Base-by-base conservation (phyloP, 1,140 invertebrate genomes). In the Dryas iulia region DNA sequence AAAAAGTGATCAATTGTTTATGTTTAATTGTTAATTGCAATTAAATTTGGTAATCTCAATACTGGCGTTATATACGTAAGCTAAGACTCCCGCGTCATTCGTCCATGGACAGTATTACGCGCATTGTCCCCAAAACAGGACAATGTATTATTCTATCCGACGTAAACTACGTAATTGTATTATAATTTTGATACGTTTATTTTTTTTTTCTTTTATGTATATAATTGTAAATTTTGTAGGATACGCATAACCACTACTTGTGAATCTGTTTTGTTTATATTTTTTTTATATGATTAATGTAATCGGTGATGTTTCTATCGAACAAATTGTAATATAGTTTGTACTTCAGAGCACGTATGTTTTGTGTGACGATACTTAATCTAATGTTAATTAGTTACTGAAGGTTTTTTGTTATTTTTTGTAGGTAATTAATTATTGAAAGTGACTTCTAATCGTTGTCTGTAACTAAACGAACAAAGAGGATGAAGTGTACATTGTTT, bases 171-270 rank as follows among this genome's bases (percentile, higher is more conserved):
- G 70, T 79, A 81, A 73, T 67, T 84, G 76, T 88, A 82, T 77
- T 76, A 82, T 88, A 84, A 85, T 89, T 88, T 89, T 89, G 83
- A 89, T 81, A 83, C 79, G 81, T 85, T 84, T 85, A 84, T 53
- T 79, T 47, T 47, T 68, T 75, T 72, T 79, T 72, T 47, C 18
- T 79, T 81, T 83, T 87, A 86, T 90, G 84, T 89, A 89, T 82
- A 89, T 88, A 88, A 79, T 84, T 90, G 88, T 90, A 90, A 79
- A 90, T 87, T 86, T 87, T 25, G 72, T 89, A 88, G 82, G 76
- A 78, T 83, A 80, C 79, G 79, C 77, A 73, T 69, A 72, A 58
- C 71, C 78, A 78, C 71, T 62, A 61, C 77, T 84, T 77, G 81
- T 85, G 81, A 83, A 84, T 87, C 72, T 87, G 79, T 82, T 82